A percentile compares a stretch with the other conserved stretches of the same genome.
Conservation (phyloP, 2,888 invertebrate genomes). For the Philonicus albiceps region DNA sequence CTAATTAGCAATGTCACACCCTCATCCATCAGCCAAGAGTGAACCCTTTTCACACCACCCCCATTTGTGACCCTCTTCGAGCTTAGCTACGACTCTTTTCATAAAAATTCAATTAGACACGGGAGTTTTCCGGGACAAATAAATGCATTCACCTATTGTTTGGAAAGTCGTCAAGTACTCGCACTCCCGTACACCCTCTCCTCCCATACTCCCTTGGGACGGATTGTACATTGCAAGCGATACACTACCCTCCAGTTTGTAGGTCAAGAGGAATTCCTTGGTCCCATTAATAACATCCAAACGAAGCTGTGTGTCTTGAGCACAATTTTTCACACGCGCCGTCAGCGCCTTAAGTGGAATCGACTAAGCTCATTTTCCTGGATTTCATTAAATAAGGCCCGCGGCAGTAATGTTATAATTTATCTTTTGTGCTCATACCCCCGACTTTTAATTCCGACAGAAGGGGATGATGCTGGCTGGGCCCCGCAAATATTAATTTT, state of each 20-base stretch:
- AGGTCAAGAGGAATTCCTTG: neutral
- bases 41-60: neutral
- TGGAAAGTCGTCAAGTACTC: neutral
- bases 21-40: neutral
- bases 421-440: slow-evolving; percentile 20
- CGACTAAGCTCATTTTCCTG: slow-evolving; percentile 22
- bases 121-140: neutral
- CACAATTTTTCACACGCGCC: neutral
- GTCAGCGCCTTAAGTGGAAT: slow-evolving; percentile 5
- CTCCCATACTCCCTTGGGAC: neutral
- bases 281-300: neutral
- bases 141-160: neutral
- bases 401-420: slow-evolving; percentile 6
- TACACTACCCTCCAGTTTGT: neutral
- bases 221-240: neutral
- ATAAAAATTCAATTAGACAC: neutral
- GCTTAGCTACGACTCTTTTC: neutral
- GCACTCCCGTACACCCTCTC: neutral
- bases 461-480: neutral
- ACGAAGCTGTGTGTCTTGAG: neutral
- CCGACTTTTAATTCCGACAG: neutral
- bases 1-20: neutral
- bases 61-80: neutral
- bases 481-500: slow-evolving; percentile 25
- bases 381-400: slow-evolving; percentile 20